Percentiles rank a stretch among this genome's conserved stretches.
These are phyloP conservation scores for Amiota communis DNA, from an alignment of 2,888 invertebrate genomes.

Conservation along the genomic window DNA sequence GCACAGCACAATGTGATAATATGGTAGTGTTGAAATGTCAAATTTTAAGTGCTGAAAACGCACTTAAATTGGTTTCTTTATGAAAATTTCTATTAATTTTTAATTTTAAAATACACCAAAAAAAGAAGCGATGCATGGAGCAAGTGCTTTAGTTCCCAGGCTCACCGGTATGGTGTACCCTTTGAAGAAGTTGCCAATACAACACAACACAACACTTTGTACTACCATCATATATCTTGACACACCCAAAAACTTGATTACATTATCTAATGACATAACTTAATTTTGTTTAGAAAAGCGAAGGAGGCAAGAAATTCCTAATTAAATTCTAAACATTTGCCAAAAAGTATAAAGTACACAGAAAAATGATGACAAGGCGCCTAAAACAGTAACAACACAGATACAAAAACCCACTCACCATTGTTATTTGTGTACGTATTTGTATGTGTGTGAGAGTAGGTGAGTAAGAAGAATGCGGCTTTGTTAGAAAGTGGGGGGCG, in stretches of 20 bases:
- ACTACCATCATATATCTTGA: background rate
- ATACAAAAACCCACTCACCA: too few relatives aligned
- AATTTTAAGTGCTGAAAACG: background rate
- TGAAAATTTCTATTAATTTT: too few relatives aligned
- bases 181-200: too few relatives aligned
- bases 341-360: slow-evolving; percentile 60
- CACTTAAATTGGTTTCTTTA: background rate
- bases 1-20: background rate
- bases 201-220: background rate
- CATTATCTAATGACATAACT: slow-evolving; percentile 28
- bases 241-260: slow-evolving; percentile 19
- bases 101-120: too few relatives aligned
- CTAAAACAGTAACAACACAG: slow-evolving; percentile 8
- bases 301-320: slow-evolving; percentile 61
- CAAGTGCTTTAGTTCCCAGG: slow-evolving; percentile 19
- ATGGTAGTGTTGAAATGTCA: background rate
- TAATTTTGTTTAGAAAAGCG: slow-evolving; percentile 29
- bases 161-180: too few relatives aligned
- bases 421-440: too few relatives aligned
- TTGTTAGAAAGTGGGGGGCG: background rate
- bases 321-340: slow-evolving; percentile 65
- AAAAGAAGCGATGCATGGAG: background rate
- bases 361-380: slow-evolving; percentile 39
- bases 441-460: too few relatives aligned
- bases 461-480: too few relatives aligned